Conservation (phyloP, 1,140 invertebrate species). For the Belonocnema kinseyi region DNA sequence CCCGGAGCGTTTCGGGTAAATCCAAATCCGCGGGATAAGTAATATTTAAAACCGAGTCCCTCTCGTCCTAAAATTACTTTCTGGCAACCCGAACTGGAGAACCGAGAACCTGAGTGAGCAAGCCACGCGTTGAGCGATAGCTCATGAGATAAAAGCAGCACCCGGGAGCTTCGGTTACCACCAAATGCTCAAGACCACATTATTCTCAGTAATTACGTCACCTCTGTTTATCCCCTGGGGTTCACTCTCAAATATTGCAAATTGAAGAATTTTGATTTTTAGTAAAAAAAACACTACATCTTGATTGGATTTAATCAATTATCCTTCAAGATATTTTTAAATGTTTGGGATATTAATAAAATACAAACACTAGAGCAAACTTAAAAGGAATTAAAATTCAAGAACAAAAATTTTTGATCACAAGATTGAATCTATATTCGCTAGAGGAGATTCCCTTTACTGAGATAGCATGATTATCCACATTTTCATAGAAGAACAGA, state of each 20-base stretch:
- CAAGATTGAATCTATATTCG: slow-evolving; percentile 50
- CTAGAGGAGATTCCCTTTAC: slow-evolving; percentile 47
- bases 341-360: too few species aligned
- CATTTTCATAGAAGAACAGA: slow-evolving; percentile 54
- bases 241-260: slow-evolving; percentile 39
- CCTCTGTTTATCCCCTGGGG: slow-evolving; percentile 61
- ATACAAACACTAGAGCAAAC: too few species aligned
- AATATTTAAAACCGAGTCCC: slow-evolving; percentile 65
- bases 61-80: slow-evolving; percentile 68
- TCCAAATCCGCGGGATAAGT: slow-evolving; percentile 61
- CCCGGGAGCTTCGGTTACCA: slow-evolving; percentile 54
- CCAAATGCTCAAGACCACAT: slow-evolving; percentile 64
- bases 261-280: background rate
- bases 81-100: slow-evolving; percentile 41
- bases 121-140: slow-evolving; percentile 55
- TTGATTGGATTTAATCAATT: background rate
- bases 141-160: slow-evolving; percentile 63
- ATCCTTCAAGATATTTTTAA: background rate
- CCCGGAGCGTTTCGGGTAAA: slow-evolving; percentile 46
- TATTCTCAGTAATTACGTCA: slow-evolving; percentile 72
- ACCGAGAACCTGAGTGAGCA: slow-evolving; percentile 30
- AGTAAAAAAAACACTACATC: background rate
- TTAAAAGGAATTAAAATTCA: background rate
- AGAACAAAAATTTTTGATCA: background rate
- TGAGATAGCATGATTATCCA: slow-evolving; percentile 46